phyloP scores from a whole-genome alignment of 2,797 vertebrate species.

The Percopsis omiscomaycus region DNA sequence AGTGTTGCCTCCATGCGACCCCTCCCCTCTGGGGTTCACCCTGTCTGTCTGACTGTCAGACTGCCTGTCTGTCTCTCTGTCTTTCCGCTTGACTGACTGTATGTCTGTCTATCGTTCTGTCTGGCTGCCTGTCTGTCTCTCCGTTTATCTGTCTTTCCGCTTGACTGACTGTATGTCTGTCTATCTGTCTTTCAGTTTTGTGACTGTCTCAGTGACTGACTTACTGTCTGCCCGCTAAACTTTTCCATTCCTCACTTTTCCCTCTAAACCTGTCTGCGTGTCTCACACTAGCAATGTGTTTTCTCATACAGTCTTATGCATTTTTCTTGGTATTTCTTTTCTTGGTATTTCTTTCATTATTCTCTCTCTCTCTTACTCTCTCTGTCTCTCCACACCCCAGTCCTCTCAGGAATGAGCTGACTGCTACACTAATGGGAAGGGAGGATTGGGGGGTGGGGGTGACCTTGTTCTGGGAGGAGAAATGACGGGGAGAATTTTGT shows the following conservation, averaged over 20 bases:
- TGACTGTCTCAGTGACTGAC: not conserved
- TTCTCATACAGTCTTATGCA: not conserved
- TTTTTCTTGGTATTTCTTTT: not conserved
- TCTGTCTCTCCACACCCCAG: constrained; percentile 24
- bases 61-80: not conserved
- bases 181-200: not conserved
- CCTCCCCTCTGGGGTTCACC: not conserved
- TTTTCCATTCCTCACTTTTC: not conserved
- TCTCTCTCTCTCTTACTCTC: constrained; percentile 5
- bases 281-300: not conserved
- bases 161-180: not conserved
- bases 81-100: not conserved
- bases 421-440: constrained; percentile 19
- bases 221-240: not conserved
- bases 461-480: constrained; percentile 13
- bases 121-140: constrained; percentile 4
- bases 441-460: not conserved
- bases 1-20: constrained; percentile 32
- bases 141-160: constrained; percentile 6
- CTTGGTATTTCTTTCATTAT: constrained; percentile 8
- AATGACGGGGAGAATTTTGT: constrained; percentile 27
- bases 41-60: not conserved
- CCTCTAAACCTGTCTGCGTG: not conserved
- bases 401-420: constrained; percentile 60
- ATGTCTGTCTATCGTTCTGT: constrained; percentile 22